These are phyloP conservation scores for Sussaba pulchella DNA, from an alignment of 2,888 invertebrate genomes.

Conservation along the genomic window DNA sequence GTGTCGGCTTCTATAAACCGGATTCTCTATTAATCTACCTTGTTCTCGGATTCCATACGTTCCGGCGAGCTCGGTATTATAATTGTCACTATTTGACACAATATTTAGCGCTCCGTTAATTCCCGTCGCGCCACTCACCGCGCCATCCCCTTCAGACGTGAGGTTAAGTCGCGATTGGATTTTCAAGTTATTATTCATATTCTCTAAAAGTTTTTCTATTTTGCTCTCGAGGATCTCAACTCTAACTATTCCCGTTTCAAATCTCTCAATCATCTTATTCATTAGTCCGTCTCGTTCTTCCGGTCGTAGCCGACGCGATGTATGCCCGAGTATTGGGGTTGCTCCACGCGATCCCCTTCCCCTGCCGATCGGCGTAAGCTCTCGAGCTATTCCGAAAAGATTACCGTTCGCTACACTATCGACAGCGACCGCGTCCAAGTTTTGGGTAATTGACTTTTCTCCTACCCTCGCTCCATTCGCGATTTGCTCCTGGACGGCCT, in stretches of 20 bases:
- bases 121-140: not conserved
- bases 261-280: not conserved
- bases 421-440: not conserved
- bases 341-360: conserved; percentile 38
- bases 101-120: not conserved
- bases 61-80: not conserved
- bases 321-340: conserved; percentile 11
- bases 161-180: not conserved
- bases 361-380: conserved; percentile 27
- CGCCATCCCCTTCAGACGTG: conserved; percentile 11
- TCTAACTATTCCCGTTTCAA: not conserved
- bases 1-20: not conserved
- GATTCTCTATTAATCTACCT: not conserved
- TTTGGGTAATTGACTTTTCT: not conserved
- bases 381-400: not conserved
- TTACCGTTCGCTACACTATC: not conserved
- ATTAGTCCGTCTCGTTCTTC: not conserved
- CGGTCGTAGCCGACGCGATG: not conserved
- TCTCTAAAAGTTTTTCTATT: not conserved
- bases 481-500: not conserved
- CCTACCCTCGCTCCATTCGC: not conserved
- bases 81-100: not conserved
- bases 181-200: not conserved
- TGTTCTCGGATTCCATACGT: not conserved
- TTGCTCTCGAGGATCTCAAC: not conserved